Conservation (phyloP, 2,113 vertebrate species). For the Clinocottus analis region DNA sequence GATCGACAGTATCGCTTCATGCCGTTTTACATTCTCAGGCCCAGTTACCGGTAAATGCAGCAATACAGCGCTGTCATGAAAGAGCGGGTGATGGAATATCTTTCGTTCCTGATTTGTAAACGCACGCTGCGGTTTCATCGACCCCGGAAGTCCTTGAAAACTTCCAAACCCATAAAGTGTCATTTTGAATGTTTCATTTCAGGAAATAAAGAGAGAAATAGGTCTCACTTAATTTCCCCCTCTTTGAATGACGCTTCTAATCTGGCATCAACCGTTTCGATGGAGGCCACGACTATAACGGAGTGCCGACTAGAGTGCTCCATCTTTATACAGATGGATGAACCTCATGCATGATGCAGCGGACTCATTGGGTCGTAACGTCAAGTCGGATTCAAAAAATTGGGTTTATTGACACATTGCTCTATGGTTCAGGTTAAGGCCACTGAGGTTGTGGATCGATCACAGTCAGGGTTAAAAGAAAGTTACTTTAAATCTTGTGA, state of each 20-base stretch:
- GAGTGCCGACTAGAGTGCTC: background rate
- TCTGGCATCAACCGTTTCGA: background rate
- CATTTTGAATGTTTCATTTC: constrained; percentile 28
- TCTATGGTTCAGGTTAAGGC: background rate
- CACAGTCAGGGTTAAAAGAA: background rate
- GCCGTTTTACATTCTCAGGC: background rate
- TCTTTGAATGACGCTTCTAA: background rate
- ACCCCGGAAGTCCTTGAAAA: constrained; percentile 39
- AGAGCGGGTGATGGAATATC: background rate
- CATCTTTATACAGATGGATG: background rate
- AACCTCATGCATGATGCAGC: background rate
- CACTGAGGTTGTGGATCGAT: too few relatives aligned
- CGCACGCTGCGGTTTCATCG: constrained; percentile 5
- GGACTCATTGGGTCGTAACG: background rate
- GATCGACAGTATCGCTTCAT: background rate
- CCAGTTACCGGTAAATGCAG: background rate
- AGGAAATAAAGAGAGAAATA: constrained; percentile 7
- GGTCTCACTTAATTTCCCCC: background rate
- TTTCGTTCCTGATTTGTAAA: constrained; percentile 5
- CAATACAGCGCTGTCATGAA: background rate
- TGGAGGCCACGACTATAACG: background rate
- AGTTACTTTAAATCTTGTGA: background rate
- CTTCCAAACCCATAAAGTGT: background rate
- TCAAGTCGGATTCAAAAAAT: background rate
- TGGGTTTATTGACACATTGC: background rate